phyloP scores from a whole-genome alignment of 2,797 vertebrate species.

The Typhlichthys subterraneus region DNA sequence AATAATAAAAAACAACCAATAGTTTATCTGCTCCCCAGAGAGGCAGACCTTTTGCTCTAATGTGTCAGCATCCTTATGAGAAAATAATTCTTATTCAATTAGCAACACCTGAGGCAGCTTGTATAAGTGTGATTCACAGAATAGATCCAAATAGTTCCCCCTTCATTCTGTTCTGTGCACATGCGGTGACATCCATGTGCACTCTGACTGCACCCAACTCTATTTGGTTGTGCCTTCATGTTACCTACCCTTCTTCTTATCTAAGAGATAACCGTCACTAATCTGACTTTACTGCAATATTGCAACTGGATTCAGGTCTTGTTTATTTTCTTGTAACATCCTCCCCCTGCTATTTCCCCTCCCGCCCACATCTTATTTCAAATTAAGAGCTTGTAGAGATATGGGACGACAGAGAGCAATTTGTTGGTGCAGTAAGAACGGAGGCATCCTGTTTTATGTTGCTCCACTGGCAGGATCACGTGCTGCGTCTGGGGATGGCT shows the following conservation, averaged over 20 bases:
- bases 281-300: slow-evolving; percentile 55
- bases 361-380: slow-evolving; percentile 58
- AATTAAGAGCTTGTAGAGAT: slow-evolving; percentile 59
- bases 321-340: slow-evolving; percentile 56
- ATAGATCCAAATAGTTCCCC: slow-evolving; percentile 46
- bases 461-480: slow-evolving; percentile 54
- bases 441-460: slow-evolving; percentile 73
- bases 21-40: background rate
- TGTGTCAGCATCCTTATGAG: slow-evolving; percentile 3
- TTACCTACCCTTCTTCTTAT: slow-evolving; percentile 51
- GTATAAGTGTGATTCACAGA: slow-evolving; percentile 32
- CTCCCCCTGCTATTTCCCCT: slow-evolving; percentile 44
- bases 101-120: slow-evolving; percentile 43
- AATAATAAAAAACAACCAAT: background rate
- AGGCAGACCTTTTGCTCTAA: background rate
- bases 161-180: slow-evolving; percentile 25
- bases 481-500: slow-evolving; percentile 44
- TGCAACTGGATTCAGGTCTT: slow-evolving; percentile 47
- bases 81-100: slow-evolving; percentile 44
- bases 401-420: slow-evolving; percentile 48
- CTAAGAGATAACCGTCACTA: slow-evolving; percentile 60
- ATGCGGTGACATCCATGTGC: slow-evolving; percentile 50
- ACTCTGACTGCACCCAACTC: background rate
- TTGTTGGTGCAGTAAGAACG: slow-evolving; percentile 73
- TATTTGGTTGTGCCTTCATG: slow-evolving; percentile 52